A percentile compares a stretch with the other conserved stretches of the same genome.
Conservation (phyloP, 1,140 invertebrate species). For the Drosophila kanapiae region DNA sequence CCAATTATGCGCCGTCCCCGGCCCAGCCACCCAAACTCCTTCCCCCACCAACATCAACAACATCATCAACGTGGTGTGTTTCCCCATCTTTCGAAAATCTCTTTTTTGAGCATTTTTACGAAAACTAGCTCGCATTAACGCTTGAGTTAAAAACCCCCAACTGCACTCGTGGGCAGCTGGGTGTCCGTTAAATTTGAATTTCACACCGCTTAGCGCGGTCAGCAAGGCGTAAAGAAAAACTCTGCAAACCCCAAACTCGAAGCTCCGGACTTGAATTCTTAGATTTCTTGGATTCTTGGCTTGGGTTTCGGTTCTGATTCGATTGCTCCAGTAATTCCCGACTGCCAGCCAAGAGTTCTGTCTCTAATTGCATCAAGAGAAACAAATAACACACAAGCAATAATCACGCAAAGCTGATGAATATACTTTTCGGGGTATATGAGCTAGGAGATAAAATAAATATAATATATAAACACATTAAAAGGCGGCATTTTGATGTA, state of each 20-base stretch:
- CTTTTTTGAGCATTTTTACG: conserved; percentile 44
- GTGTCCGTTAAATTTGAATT: conserved; percentile 61
- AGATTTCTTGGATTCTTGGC: conserved; percentile 41
- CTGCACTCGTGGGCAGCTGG: conserved; percentile 47
- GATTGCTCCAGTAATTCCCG: conserved; percentile 67
- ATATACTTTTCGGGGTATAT: neutral
- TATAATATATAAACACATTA: neutral
- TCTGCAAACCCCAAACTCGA: conserved; percentile 18
- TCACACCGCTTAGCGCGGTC: conserved; percentile 48
- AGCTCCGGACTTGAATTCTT: conserved; percentile 10
- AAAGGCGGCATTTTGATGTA: neutral
- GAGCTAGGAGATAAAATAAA: neutral
- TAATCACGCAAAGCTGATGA: conserved; percentile 35
- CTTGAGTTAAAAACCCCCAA: conserved; percentile 42
- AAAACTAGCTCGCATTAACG: conserved; percentile 79
- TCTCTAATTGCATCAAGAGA: conserved; percentile 65
- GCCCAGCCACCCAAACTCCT: conserved; percentile 5
- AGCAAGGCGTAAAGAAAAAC: conserved; percentile 69
- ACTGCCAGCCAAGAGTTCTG: conserved; percentile 46
- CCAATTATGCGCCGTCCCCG: conserved; percentile 66
- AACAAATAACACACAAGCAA: conserved; percentile 22
- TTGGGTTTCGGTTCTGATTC: conserved; percentile 53
- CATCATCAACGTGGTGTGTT: neutral
- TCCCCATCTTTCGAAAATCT: conserved; percentile 21
- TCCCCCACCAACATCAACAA: neutral